phyloP scores from a whole-genome alignment of 2,797 vertebrate species.

The Sebastes vulpes region DNA sequence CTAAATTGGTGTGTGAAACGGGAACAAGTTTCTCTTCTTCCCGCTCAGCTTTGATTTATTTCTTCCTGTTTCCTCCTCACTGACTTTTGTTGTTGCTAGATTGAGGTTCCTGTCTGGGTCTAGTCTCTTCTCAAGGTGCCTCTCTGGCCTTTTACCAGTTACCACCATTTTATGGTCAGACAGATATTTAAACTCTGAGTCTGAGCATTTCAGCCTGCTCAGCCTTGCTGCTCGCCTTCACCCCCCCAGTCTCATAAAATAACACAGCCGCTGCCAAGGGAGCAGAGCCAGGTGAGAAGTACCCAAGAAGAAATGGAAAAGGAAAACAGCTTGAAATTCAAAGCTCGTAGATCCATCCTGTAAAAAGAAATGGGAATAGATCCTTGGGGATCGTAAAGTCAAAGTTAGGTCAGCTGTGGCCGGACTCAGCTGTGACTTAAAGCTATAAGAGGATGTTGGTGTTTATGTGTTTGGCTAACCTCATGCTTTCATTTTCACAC shows the following conservation, averaged over 20 bases:
- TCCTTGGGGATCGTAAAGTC: conserved; percentile 15
- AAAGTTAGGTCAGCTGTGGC: background rate
- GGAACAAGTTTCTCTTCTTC: background rate
- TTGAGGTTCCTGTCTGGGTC: background rate
- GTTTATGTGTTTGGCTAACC: conserved; percentile 45
- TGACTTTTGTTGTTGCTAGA: background rate
- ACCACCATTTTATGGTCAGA: background rate
- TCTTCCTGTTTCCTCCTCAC: background rate
- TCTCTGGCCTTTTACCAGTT: background rate
- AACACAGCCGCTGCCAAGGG: background rate
- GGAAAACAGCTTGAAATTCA: conserved; percentile 1
- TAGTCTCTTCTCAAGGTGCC: background rate
- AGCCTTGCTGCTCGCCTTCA: background rate
- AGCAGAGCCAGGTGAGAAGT: background rate
- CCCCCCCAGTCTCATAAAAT: background rate
- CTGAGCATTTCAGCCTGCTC: background rate
- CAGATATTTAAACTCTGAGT: background rate
- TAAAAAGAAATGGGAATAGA: background rate
- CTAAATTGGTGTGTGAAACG: background rate
- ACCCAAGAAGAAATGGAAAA: conserved; percentile 4
- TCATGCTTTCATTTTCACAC: conserved; percentile 18
- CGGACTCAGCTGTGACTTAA: conserved; percentile 19
- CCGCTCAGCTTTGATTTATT: background rate
- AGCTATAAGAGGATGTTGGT: background rate
- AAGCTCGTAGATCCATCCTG: background rate